A percentile compares a stretch with the other conserved stretches of the same genome.
Conservation (phyloP, 2,888 invertebrate genomes). For the Pteria penguin region DNA sequence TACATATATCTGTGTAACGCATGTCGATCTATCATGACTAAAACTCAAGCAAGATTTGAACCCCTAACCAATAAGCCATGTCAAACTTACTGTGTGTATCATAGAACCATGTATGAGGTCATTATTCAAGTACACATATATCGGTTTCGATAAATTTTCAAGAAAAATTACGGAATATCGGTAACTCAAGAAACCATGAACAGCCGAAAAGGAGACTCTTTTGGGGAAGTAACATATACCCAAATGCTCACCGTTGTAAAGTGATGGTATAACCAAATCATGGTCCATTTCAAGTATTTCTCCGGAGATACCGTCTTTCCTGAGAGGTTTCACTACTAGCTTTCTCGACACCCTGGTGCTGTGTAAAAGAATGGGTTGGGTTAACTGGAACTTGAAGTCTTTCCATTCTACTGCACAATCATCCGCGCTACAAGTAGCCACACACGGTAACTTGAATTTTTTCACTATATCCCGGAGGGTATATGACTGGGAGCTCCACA, state of each 20-base stretch:
- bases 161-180: no score
- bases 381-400: constrained; percentile 59
- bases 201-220: no score
- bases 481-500: constrained; percentile 65
- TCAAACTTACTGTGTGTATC: no score
- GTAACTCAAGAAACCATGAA: no score
- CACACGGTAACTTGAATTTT: constrained; percentile 60
- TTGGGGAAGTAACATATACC: no score
- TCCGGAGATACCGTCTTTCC: constrained; percentile 26
- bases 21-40: no score
- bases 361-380: constrained; percentile 59
- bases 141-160: no score
- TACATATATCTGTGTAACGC: no score
- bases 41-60: no score
- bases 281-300: constrained; percentile 52
- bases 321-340: constrained; percentile 52
- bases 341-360: constrained; percentile 51
- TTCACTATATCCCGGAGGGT: constrained; percentile 55
- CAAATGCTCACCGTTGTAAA: constrained; percentile 63
- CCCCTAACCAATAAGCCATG: no score
- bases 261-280: constrained; percentile 58
- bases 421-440: constrained; percentile 57
- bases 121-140: no score
- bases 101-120: no score
- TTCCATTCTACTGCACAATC: constrained; percentile 53